Evolutionary conservation across 1,140 invertebrate genomes (phyloP).

Genomic region (Atta colombica): DNA sequence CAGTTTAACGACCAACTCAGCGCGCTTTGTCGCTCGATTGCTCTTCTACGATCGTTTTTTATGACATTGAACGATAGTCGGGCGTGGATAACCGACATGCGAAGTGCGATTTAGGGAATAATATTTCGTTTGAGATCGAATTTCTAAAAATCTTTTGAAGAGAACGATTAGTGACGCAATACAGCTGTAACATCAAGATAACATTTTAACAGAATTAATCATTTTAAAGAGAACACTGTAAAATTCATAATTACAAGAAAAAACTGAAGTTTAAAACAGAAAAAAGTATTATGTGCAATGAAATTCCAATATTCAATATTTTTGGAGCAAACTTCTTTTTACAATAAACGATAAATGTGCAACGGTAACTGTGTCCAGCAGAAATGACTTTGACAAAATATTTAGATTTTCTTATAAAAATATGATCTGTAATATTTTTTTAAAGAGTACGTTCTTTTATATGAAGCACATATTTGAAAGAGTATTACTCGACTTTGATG

Average conservation of each 20-base stretch:
- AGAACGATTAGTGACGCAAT: neutral
- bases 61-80: conserved; percentile 22
- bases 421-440: neutral
- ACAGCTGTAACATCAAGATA: neutral
- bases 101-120: neutral
- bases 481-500: neutral
- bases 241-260: neutral
- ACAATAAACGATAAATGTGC: neutral
- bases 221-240: neutral
- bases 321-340: neutral
- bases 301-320: neutral
- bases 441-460: neutral
- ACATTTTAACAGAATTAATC: neutral
- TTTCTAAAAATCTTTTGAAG: neutral
- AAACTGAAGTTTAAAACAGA: neutral
- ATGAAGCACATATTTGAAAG: neutral
- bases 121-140: conserved; percentile 8
- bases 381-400: neutral
- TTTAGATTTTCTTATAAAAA: conserved; percentile 6
- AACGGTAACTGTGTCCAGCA: neutral
- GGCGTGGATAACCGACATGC: neutral
- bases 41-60: conserved; percentile 22
- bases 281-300: neutral
- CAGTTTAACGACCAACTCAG: conserved; percentile 21
- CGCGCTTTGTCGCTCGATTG: conserved; percentile 35